Evolutionary conservation across 2,113 vertebrate genomes (phyloP).

Genomic region (Lepus timidus): DNA sequence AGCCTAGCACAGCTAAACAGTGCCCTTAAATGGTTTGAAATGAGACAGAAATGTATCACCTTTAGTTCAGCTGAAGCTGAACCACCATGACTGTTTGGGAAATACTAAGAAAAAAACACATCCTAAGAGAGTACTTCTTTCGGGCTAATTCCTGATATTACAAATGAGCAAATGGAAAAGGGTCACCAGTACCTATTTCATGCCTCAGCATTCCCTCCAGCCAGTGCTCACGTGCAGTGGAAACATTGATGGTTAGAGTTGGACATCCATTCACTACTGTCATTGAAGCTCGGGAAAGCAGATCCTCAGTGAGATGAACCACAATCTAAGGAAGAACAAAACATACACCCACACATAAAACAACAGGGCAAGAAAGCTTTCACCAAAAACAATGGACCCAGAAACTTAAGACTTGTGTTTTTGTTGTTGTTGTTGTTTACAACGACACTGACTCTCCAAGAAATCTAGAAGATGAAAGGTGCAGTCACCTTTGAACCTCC

Average conservation of each 20-base stretch:
- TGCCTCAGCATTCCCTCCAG: constrained; percentile 97
- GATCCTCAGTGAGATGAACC: constrained; percentile 95
- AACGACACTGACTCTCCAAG: neutral
- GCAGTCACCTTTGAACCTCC: neutral
- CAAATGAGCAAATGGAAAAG: neutral
- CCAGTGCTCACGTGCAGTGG: constrained; percentile 95
- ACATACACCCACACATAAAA: neutral
- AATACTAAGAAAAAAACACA: neutral
- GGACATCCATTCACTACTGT: constrained; percentile 95
- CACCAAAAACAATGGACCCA: neutral
- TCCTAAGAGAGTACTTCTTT: neutral
- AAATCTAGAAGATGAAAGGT: neutral
- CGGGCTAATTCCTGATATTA: too few relatives aligned
- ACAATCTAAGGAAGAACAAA: constrained; percentile 89
- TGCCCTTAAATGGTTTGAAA: neutral
- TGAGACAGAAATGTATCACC: neutral
- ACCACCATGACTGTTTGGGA: neutral
- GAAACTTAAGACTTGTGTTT: neutral
- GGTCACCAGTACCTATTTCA: constrained; percentile 91
- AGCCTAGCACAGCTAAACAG: neutral
- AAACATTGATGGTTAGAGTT: constrained; percentile 94
- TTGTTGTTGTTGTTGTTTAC: neutral
- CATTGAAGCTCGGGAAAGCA: constrained; percentile 98
- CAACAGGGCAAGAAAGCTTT: neutral
- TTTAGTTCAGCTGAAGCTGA: neutral